A percentile compares a stretch with the other conserved stretches of the same genome.
Conservation (phyloP, 2,113 vertebrate genomes). For the Camelus bactrianus region DNA sequence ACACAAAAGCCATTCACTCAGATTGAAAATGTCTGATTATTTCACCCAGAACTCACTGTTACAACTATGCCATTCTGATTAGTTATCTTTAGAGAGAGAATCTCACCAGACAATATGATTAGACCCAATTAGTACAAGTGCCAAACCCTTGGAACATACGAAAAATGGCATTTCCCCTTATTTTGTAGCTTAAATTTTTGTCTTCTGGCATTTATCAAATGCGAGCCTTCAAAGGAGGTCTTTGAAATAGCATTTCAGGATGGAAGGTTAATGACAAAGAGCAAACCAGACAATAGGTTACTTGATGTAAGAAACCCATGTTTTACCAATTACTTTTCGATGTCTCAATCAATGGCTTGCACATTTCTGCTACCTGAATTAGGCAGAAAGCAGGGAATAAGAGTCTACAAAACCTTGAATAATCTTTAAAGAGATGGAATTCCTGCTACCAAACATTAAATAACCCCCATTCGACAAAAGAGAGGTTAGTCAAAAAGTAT, state of each 20-base stretch:
- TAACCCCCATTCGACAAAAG: background rate
- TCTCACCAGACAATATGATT: conserved; percentile 79
- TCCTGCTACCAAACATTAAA: background rate
- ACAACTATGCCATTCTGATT: conserved; percentile 26
- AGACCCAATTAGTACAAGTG: conserved; percentile 78
- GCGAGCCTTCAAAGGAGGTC: conserved; percentile 74
- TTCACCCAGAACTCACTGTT: background rate
- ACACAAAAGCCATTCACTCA: conserved; percentile 45
- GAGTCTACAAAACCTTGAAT: background rate
- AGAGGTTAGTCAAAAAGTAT: background rate
- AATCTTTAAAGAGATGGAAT: background rate
- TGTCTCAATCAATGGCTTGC: conserved; percentile 60
- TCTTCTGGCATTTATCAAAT: conserved; percentile 85
- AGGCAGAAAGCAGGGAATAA: background rate
- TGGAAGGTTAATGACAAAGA: conserved; percentile 58
- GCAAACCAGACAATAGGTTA: conserved; percentile 52
- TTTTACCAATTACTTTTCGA: conserved; percentile 72
- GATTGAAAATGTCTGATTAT: conserved; percentile 73
- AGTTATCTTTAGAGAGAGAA: conserved; percentile 79
- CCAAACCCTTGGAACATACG: conserved; percentile 79
- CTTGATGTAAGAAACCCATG: conserved; percentile 16
- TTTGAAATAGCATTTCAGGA: conserved; percentile 70
- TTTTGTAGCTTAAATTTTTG: conserved; percentile 80
- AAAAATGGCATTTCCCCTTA: conserved; percentile 81
- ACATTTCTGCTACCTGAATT: conserved; percentile 58